Evolutionary conservation across 2,888 invertebrate genomes (phyloP).

Genomic region (Caenorhabditis sinica): DNA sequence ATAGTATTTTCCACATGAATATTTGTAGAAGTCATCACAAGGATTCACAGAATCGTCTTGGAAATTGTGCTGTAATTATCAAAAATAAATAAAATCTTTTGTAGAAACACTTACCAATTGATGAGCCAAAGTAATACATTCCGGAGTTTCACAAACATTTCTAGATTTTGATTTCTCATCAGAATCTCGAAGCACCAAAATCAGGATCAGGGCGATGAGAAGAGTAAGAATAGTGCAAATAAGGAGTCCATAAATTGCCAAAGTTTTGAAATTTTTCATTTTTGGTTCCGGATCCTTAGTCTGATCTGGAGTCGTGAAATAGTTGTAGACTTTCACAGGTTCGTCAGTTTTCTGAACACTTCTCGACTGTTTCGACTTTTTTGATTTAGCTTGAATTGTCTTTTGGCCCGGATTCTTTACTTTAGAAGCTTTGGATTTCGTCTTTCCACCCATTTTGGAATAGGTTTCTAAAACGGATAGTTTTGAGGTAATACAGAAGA

Average conservation of each 20-base stretch:
- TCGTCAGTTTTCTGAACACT: too few relatives aligned
- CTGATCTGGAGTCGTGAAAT: too few relatives aligned
- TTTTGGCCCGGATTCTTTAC: too few relatives aligned
- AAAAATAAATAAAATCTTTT: neutral
- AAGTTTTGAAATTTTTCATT: neutral
- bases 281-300: neutral
- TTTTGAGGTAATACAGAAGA: too few relatives aligned
- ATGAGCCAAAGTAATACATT: neutral
- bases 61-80: constrained; percentile 67
- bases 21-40: constrained; percentile 78
- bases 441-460: too few relatives aligned
- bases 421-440: too few relatives aligned
- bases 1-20: constrained; percentile 74
- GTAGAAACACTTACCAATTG: neutral
- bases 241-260: neutral
- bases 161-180: neutral
- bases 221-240: neutral
- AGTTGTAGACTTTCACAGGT: too few relatives aligned
- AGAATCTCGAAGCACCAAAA: neutral
- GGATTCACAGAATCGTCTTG: constrained; percentile 73
- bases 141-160: constrained; percentile 17
- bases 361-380: too few relatives aligned
- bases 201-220: neutral
- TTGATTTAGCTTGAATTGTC: too few relatives aligned
- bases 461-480: too few relatives aligned